Evolutionary conservation across 2,797 vertebrate species (phyloP).

Genomic region (Channallabes apus): DNA sequence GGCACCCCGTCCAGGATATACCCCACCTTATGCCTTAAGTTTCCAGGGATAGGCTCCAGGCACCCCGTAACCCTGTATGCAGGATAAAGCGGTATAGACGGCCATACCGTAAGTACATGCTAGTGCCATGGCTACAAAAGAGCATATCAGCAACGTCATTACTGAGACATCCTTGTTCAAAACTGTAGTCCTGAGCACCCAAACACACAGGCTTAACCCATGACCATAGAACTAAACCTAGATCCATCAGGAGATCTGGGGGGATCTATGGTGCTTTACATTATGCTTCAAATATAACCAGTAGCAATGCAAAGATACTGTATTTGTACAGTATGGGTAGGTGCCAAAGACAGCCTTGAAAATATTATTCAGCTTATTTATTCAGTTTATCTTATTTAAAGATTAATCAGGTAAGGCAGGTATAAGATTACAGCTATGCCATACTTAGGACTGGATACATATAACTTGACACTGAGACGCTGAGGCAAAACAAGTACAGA

Average conservation of each 20-base stretch:
- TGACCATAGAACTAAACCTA: slow-evolving; percentile 66
- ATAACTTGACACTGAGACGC: slow-evolving; percentile 1
- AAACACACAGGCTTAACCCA: slow-evolving; percentile 64
- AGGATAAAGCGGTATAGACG: too few relatives aligned
- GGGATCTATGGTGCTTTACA: slow-evolving; percentile 47
- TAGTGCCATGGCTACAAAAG: too few relatives aligned
- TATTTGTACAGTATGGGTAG: too few relatives aligned
- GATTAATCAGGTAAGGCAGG: slow-evolving; percentile 17
- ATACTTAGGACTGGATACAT: slow-evolving; percentile 46
- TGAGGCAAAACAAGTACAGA: background rate
- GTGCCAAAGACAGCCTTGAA: background rate
- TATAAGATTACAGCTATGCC: slow-evolving; percentile 55
- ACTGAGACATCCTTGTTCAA: slow-evolving; percentile 53
- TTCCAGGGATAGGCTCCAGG: too few relatives aligned
- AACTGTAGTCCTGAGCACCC: slow-evolving; percentile 55
- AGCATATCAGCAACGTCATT: slow-evolving; percentile 28
- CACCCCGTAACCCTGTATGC: too few relatives aligned
- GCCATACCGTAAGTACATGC: too few relatives aligned
- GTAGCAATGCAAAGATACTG: too few relatives aligned
- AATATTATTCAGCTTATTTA: background rate
- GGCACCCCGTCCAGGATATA: too few relatives aligned
- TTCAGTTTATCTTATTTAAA: background rate
- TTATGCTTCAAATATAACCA: slow-evolving; percentile 45
- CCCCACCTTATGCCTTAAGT: too few relatives aligned
- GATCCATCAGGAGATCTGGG: slow-evolving; percentile 52